Conservation (phyloP, 2,797 vertebrate genomes). For the Tolypeutes matacus region DNA sequence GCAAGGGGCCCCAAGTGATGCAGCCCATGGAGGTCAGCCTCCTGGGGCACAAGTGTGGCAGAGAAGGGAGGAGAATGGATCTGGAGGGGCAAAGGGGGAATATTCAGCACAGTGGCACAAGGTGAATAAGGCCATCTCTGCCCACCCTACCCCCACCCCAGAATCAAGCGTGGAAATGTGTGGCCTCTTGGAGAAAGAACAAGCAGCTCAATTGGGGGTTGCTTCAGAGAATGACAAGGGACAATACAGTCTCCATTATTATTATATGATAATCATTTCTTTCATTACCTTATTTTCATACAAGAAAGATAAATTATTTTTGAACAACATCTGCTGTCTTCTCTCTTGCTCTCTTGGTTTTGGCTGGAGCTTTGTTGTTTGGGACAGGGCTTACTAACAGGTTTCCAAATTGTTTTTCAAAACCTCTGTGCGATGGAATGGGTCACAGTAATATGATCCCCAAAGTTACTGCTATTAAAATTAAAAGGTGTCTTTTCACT, state of each 20-base stretch:
- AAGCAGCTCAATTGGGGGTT: neutral
- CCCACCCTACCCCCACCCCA: too few relatives aligned
- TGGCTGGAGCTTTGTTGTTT: neutral
- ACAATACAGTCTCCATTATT: neutral
- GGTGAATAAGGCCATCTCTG: slow-evolving; percentile 2
- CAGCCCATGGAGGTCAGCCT: neutral
- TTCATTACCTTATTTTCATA: slow-evolving; percentile 8
- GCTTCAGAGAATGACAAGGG: neutral
- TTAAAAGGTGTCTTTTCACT: slow-evolving; percentile 12
- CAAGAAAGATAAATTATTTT: slow-evolving; percentile 21
- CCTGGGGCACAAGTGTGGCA: neutral
- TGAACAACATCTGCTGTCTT: neutral
- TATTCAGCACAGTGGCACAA: neutral
- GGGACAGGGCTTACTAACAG: neutral
- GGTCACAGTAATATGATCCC: neutral
- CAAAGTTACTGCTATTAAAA: neutral
- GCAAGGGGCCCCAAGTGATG: neutral
- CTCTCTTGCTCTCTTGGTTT: neutral
- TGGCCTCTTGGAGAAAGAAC: neutral
- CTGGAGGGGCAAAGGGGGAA: neutral
- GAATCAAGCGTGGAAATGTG: neutral
- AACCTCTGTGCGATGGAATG: neutral
- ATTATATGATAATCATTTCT: neutral
- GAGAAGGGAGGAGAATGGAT: neutral
- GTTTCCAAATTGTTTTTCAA: slow-evolving; percentile 43